Conservation (phyloP, 1,140 invertebrate genomes). For the Triops longicaudatus region DNA sequence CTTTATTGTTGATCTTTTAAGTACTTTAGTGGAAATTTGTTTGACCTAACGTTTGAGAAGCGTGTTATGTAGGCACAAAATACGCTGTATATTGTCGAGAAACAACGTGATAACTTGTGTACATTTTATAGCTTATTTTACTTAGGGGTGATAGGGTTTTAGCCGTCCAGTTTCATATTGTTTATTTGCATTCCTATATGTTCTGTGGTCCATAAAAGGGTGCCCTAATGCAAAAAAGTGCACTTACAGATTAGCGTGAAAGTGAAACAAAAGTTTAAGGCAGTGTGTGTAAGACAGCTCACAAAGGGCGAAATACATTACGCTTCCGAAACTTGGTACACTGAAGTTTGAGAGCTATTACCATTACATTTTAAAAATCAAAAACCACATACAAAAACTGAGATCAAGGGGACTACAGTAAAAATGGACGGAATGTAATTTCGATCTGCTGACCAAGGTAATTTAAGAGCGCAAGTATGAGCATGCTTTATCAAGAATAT, state of each 20-base stretch:
- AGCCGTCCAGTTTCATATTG: not conserved
- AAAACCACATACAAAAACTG: too few relatives aligned
- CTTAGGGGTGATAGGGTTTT: not conserved
- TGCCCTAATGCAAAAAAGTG: not conserved
- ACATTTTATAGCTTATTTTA: not conserved
- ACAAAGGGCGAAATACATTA: not conserved
- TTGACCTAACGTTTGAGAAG: not conserved
- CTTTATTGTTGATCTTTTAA: slow-evolving; percentile 7
- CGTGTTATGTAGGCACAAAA: not conserved
- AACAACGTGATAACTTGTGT: not conserved
- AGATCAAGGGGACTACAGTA: not conserved
- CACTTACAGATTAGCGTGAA: not conserved
- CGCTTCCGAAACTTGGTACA: not conserved
- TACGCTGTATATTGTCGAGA: not conserved
- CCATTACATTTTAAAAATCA: too few relatives aligned
- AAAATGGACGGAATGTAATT: not conserved
- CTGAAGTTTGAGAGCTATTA: too few relatives aligned
- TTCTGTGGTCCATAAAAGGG: slow-evolving; percentile 6
- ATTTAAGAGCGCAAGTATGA: slow-evolving; percentile 61
- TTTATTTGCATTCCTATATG: not conserved
- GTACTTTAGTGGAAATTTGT: not conserved
- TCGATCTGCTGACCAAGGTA: not conserved
- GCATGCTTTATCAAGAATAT: slow-evolving; percentile 90
- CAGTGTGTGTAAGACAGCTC: not conserved
- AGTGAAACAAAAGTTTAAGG: not conserved